phyloP scores from a whole-genome alignment of 2,113 vertebrate genomes.

The Hemicordylus capensis region DNA sequence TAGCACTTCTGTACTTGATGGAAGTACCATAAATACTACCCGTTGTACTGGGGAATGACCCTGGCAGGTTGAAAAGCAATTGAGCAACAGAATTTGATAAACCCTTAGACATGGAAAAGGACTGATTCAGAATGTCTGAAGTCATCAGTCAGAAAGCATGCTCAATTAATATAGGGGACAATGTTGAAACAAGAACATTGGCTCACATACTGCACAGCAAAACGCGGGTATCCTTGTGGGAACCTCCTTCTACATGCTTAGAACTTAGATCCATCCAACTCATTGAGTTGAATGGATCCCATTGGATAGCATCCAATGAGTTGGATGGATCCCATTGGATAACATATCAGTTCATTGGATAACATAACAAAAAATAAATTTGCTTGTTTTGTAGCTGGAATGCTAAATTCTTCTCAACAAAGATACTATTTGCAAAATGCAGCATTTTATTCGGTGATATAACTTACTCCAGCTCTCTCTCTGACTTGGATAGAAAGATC shows the following conservation, averaged over 20 bases:
- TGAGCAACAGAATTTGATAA: not conserved
- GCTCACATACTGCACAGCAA: no score
- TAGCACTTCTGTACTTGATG: no score
- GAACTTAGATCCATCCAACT: no score
- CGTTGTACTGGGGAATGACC: not conserved
- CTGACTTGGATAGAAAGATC: not conserved
- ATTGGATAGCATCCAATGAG: no score
- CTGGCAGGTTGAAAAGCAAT: not conserved
- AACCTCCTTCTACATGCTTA: no score
- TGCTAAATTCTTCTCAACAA: not conserved
- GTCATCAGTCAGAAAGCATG: not conserved
- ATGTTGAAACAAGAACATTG: not conserved
- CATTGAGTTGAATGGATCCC: no score
- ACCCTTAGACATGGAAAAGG: not conserved
- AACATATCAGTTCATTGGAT: no score
- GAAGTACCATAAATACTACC: not conserved
- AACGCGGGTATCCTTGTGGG: no score
- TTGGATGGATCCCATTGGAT: no score
- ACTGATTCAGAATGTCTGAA: not conserved
- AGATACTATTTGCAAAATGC: not conserved
- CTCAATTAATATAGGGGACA: not conserved
- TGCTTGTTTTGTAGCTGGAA: not conserved
- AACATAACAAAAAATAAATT: not conserved
- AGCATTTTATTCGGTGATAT: not conserved
- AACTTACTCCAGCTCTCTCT: not conserved